Percentiles rank a stretch among this genome's conserved stretches.
These are phyloP conservation scores for Vidua macroura DNA, from an alignment of 2,113 vertebrate species.

Conservation along the genomic window DNA sequence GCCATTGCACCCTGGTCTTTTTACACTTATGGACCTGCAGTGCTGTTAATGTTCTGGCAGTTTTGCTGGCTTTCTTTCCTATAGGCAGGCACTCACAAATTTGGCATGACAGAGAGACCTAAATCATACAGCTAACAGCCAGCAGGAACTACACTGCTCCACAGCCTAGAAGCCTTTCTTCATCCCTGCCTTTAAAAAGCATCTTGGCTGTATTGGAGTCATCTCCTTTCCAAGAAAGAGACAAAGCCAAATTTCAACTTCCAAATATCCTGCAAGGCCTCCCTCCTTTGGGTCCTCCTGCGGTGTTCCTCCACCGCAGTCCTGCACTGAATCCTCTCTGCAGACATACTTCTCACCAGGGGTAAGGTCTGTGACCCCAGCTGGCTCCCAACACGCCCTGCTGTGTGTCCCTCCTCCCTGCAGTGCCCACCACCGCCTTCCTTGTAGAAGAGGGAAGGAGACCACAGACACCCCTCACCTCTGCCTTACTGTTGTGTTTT, in stretches of 20 bases:
- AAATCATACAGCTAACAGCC: not conserved
- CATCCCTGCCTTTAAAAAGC: not conserved
- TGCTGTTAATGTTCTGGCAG: not conserved
- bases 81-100: not conserved
- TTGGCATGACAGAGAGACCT: not conserved
- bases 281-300: not conserved
- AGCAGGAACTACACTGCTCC: not conserved
- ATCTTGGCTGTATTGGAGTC: not conserved
- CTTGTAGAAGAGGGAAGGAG: not conserved
- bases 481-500: not conserved
- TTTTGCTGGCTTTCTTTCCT: not conserved
- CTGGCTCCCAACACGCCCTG: fast-evolving
- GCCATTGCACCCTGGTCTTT: not conserved
- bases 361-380: not conserved
- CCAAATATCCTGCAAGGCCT: not conserved
- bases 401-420: too few species aligned
- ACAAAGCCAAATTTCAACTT: not conserved
- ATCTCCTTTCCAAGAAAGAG: not conserved
- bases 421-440: fast-evolving
- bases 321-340: not conserved
- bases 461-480: not conserved
- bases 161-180: not conserved
- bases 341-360: not conserved
- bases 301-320: not conserved
- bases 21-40: not conserved